Base-by-base conservation (phyloP, 2,113 vertebrate species). In the Microcebus murinus region DNA sequence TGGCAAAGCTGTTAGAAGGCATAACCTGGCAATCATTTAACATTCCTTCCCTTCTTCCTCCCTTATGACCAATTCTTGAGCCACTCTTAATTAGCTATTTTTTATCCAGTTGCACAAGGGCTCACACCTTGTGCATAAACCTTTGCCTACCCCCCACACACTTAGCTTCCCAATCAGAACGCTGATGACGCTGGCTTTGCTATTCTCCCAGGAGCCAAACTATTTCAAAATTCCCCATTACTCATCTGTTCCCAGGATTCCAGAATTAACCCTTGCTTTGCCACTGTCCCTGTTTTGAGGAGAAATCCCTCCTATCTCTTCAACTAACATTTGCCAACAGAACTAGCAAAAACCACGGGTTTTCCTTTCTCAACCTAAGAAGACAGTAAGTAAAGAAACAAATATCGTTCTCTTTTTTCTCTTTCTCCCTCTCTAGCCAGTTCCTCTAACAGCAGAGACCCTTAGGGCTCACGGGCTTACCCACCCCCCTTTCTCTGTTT, bases 161-260 rank as follows among this genome's bases (percentile, higher is more conserved):
- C 9, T 82, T 25, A 79, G 68, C 45, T 87, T 91, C 83, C 86
- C 39, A 74, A 87, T 87, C 90, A 83, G 93, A 96, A 94, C 18
- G 13, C 63, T 36, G 10, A 95, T 71, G 96, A 94, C 1, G 59
- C 20, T 50, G 50, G 34, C 70, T 91, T 34, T 85, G 89, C 39
- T 89, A 34, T 76, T 92, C 91, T 95, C 91, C 80, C 31, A 90
- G 93, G 59, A 95, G 90, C 82, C 57, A 90, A 92, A 86, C 73
- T 73, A 88, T 96, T 94, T 94, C 96, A 87, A 96, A 96, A 76
- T 96, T 92, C 57, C 61, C 93, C 45, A 67, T 94, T 93, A 95
- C 57, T 97, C 95, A 95, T 89, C 86, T 61, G 50, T 61, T 90
- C 81, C 45, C 34, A 93, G 45, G 65, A 94, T n/a, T 90, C 65